Base-by-base conservation (phyloP, 2,113 vertebrate species). In the Perccottus glenii region DNA sequence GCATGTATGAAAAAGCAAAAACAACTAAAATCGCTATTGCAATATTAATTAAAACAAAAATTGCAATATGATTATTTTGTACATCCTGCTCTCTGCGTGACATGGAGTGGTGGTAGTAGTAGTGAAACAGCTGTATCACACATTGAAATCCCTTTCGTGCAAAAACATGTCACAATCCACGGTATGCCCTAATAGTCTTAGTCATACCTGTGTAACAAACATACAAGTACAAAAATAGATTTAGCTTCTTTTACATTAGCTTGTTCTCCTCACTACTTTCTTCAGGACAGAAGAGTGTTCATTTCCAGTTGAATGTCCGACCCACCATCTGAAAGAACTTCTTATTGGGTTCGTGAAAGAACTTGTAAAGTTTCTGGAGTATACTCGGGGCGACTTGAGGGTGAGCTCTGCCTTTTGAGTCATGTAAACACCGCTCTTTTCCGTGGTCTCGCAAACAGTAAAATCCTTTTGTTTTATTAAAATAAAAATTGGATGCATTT, bases 381-480 rank as follows among this genome's bases (percentile, higher is more conserved):
- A 99, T 90, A n/a, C 77, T 64, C 0, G 93, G 85, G 0, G 94
- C 93, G 2, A 99, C 91, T 0, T 91, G 93, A 4, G 97, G 98
- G 77, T 99, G 98, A 0, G 94, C 93, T 64, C 98, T 88, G 68
- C 98, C 98, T 69, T 99, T 99, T 11, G 98, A 99, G 62, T 96
- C 95, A 0, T 99, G 96, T 57, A 99, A 90, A 83, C 98, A 99
- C 42, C 95, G 92, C 15, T 99, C 95, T 46, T 93, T 90, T 0
- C 95, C 96, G 12, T 93, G 81, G 78, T 98, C 95, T 43, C 95
- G 85, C 78, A 99, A 87, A 90, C 98, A 99, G 88, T 96, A 98
- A 81, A 99, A 99, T 44, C 98, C 98, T 83, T 96, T 98, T 0
- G 98, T 99, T 81, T 94, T 95, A 79, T 99, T 99, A 67, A 98